Evolutionary conservation across 2,888 invertebrate genomes (phyloP).

Genomic region (Diaphora mendica): DNA sequence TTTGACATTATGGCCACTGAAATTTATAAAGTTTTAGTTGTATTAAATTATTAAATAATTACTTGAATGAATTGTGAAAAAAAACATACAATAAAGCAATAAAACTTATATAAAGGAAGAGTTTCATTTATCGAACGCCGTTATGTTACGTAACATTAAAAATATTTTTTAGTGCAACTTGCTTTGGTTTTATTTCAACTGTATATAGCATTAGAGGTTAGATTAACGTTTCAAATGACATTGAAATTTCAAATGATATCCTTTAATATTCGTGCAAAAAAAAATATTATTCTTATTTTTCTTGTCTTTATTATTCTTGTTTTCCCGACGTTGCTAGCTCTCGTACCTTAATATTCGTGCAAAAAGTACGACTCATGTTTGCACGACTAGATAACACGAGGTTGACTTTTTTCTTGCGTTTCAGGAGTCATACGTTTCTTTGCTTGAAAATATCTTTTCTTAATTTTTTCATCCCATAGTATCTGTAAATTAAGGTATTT

Average conservation of each 20-base stretch:
- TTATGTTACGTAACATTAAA: not conserved
- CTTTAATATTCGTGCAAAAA: too few relatives aligned
- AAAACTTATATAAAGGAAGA: not conserved
- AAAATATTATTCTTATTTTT: too few relatives aligned
- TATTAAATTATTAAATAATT: too few relatives aligned
- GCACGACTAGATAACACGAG: constrained; percentile 37
- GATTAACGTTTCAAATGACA: not conserved
- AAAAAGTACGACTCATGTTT: constrained; percentile 18
- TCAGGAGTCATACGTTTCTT: constrained; percentile 21
- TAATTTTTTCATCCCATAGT: constrained; percentile 51
- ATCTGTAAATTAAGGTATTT: constrained; percentile 37
- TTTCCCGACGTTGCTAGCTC: too few relatives aligned
- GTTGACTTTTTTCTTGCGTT: constrained; percentile 34
- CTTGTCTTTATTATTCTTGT: too few relatives aligned
- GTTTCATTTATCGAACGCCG: not conserved
- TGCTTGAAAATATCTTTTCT: constrained; percentile 27
- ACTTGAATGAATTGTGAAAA: not conserved
- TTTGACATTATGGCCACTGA: too few relatives aligned
- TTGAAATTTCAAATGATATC: not conserved
- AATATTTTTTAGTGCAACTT: not conserved
- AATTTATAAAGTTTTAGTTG: not conserved
- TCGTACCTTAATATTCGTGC: too few relatives aligned
- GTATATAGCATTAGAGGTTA: not conserved
- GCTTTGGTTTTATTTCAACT: not conserved
- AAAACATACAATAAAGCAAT: not conserved